Evolutionary conservation across 1,140 invertebrate genomes (phyloP).

Genomic region (Probaryconus sp.): DNA sequence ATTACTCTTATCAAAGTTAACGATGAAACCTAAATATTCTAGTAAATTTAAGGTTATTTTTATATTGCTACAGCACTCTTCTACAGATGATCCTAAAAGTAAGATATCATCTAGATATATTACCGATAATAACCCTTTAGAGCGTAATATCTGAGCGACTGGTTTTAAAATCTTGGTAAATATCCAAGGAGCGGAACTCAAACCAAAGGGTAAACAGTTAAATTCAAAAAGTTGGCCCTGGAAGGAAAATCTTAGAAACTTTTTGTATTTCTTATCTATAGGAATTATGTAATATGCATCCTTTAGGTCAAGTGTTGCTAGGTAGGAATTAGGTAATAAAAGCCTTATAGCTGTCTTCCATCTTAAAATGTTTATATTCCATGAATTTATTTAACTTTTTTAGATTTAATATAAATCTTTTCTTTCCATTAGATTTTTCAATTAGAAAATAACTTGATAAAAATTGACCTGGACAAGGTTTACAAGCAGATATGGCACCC

Average conservation of each 20-base stretch:
- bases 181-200: slow-evolving; percentile 5
- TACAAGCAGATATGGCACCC: too few relatives aligned
- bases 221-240: slow-evolving; percentile 22
- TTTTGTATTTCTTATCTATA: slow-evolving; percentile 7
- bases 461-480: too few relatives aligned
- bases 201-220: slow-evolving; percentile 18
- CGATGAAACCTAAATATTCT: slow-evolving; percentile 9
- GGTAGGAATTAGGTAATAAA: slow-evolving; percentile 1
- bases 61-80: slow-evolving; percentile 9
- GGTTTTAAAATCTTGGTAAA: slow-evolving; percentile 33
- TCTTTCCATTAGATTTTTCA: too few relatives aligned
- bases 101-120: slow-evolving; percentile 34
- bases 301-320: slow-evolving; percentile 17
- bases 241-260: slow-evolving; percentile 13
- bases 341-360: slow-evolving; percentile 10
- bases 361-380: not conserved
- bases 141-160: not conserved
- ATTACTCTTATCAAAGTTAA: slow-evolving; percentile 11
- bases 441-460: too few relatives aligned
- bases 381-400: not conserved
- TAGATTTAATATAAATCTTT: too few relatives aligned
- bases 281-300: slow-evolving; percentile 22
- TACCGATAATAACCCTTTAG: slow-evolving; percentile 4
- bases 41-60: slow-evolving; percentile 4
- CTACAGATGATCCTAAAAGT: not conserved